Percentiles rank a stretch among this genome's conserved stretches.
phyloP scores from a whole-genome alignment of 2,113 vertebrate species.

The Cyprinodon tularosa region DNA sequence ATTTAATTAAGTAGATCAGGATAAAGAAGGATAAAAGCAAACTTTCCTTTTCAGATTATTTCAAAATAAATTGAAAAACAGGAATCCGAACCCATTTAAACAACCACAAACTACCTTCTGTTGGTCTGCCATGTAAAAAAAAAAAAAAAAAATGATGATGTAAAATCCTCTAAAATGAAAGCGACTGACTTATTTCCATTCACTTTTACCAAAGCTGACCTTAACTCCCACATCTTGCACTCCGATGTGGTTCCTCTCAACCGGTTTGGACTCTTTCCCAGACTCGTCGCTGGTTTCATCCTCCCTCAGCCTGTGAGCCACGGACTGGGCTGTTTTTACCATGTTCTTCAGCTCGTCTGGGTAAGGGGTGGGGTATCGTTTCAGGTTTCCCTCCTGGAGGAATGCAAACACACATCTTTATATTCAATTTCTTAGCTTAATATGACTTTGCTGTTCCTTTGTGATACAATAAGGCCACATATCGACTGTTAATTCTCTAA shows the following conservation, averaged over 20 bases:
- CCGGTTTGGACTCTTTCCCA: slow-evolving; percentile 80
- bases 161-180: slow-evolving; percentile 5
- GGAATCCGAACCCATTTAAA: neutral
- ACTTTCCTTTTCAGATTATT: too few species aligned
- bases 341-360: slow-evolving; percentile 99
- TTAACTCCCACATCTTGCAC: slow-evolving; percentile 91
- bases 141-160: neutral
- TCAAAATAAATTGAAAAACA: too few species aligned
- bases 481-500: too few species aligned
- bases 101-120: neutral
- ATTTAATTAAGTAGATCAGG: too few species aligned
- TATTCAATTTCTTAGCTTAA: neutral
- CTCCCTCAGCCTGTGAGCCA: slow-evolving; percentile 94
- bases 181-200: neutral
- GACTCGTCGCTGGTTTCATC: slow-evolving; percentile 88
- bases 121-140: neutral
- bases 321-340: slow-evolving; percentile 98
- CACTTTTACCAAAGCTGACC: slow-evolving; percentile 71
- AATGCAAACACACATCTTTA: neutral
- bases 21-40: too few species aligned
- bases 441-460: too few species aligned
- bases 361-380: slow-evolving; percentile 97
- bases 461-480: too few species aligned
- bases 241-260: slow-evolving; percentile 83
- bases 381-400: slow-evolving; percentile 93